Evolutionary conservation across 2,797 vertebrate species (phyloP).

Genomic region (Sebastes hubbsi): DNA sequence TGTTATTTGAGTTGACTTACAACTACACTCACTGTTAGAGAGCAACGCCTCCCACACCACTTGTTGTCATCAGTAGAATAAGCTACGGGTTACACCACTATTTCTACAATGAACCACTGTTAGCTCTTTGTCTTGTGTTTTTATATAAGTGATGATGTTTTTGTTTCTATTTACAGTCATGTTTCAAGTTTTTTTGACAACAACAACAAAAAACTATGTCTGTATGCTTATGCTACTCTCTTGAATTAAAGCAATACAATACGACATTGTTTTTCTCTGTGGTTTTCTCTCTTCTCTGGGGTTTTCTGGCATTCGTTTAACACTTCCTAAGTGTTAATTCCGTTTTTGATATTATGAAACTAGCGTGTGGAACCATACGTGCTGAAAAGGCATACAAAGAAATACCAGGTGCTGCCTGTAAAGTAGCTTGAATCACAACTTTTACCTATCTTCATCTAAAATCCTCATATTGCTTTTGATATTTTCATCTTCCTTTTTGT

Average conservation of each 20-base stretch:
- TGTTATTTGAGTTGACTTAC: not conserved
- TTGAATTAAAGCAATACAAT: slow-evolving; percentile 25
- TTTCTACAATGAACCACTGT: not conserved
- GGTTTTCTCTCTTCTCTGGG: not conserved
- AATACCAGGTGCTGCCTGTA: too few species aligned
- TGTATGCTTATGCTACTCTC: not conserved
- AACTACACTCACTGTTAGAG: not conserved
- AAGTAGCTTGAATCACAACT: not conserved
- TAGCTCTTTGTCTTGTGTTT: not conserved
- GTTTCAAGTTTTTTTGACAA: not conserved
- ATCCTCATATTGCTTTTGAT: not conserved
- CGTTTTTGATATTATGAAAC: not conserved
- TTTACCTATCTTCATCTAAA: not conserved
- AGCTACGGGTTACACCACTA: slow-evolving; percentile 32
- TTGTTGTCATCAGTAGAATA: slow-evolving; percentile 45
- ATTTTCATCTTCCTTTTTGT: not conserved
- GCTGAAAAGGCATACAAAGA: not conserved
- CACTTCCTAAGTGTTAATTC: not conserved
- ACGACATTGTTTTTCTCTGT: not conserved
- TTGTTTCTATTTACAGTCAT: not conserved
- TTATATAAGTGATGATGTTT: not conserved
- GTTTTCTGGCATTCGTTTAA: not conserved
- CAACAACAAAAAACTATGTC: not conserved
- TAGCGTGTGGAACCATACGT: not conserved
- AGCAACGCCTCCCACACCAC: slow-evolving; percentile 14